These are phyloP conservation scores for Myodes glareolus DNA, from an alignment of 2,113 vertebrate genomes.

Conservation along the genomic window DNA sequence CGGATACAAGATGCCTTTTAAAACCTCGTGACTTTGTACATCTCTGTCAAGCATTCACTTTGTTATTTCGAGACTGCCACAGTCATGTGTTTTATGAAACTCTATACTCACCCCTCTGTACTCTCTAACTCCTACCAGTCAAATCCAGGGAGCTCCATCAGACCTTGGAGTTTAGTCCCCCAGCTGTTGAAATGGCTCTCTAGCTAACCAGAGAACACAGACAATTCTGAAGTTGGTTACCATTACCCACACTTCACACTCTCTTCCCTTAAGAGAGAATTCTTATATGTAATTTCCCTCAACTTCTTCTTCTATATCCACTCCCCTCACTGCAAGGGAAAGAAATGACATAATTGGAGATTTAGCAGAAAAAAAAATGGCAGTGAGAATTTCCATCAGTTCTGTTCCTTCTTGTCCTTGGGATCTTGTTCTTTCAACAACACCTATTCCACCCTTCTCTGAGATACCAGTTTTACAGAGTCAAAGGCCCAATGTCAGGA, in stretches of 20 bases:
- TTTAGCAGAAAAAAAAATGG: background rate
- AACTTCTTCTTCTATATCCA: background rate
- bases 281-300: no score
- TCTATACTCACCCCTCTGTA: background rate
- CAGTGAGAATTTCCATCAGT: background rate
- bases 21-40: background rate
- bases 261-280: background rate
- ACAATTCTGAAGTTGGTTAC: background rate
- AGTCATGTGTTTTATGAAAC: background rate
- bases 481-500: background rate
- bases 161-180: background rate
- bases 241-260: no score
- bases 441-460: background rate
- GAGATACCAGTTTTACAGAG: background rate
- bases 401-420: background rate
- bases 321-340: background rate
- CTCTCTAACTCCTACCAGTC: no score
- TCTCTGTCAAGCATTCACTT: background rate
- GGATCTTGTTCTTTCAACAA: background rate
- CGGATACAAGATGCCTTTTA: no score
- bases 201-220: background rate
- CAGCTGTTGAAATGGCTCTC: background rate
- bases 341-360: background rate
- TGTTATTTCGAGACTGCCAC: background rate
- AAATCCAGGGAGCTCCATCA: background rate